Evolutionary conservation across 2,797 vertebrate genomes (phyloP), one percentile per base, ranked within the genome.

Genomic region (Champsocephalus esox): DNA sequence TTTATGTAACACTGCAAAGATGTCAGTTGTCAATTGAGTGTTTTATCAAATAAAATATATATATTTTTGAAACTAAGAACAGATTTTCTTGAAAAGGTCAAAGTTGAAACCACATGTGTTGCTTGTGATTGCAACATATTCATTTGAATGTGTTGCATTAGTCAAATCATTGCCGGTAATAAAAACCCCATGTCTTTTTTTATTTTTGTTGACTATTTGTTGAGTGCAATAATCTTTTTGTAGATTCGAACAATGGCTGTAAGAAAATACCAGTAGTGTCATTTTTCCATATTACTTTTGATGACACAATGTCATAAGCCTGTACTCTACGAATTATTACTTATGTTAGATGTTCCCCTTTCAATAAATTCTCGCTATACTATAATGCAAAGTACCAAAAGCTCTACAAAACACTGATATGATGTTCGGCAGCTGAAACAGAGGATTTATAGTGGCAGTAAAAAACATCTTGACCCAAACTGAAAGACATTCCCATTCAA

Each of bases 91-190:
- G 16, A 55, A 59, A 76, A 50, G 24, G 5, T 52, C 19, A 4
- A 52, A 60, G 55, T 56, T 50, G 21, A 68, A 77, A 68, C 64
- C 44, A n/a, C 24, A 57, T 38, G 11, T 64, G 44, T 63, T 69
- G 16, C 48, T 45, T 32, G 3, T 58, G 16, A 34, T 45, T 21
- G 19, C 44, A 46, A 58, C 19, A 46, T 50, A 13, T 13, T 21
- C 9, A 24, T 52, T 46, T 57, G 3, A 12, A 14, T 58, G 49
- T 50, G 32, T 57, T 66, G 16, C 8, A 46, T n/a, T 48, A 32
- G 62, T 59, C 52, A 58, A 14, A 28, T 48, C 43, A 50, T 48
- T 54, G 32, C 17, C 34, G 71, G 12, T 46, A 54, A 56, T 60
- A 44, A 61, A 77, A 54, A 70, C 28, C n/a, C 54, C 4, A 65